Base-by-base conservation (phyloP, 1,140 invertebrate species). In the Druon quercuslanigerum region DNA sequence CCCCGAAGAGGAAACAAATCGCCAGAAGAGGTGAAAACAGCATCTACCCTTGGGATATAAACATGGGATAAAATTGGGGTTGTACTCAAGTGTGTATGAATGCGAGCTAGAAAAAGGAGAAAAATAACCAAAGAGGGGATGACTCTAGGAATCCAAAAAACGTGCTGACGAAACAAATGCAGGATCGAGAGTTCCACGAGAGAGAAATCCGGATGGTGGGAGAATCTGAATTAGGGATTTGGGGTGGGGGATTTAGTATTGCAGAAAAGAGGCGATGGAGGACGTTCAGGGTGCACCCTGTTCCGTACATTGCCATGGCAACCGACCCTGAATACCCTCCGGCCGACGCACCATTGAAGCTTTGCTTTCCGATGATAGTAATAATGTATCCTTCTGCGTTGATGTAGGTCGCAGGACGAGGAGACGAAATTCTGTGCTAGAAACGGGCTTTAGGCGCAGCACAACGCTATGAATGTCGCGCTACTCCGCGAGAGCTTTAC, bases 351-450 rank as follows among this genome's bases (percentile, higher is more conserved):
- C 76, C 74, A 81, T 83, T 50, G 78, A 75, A 50, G 78, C 79
- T 81, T 78, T 78, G 79, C 79, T 79, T 79, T 77, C 76, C 82
- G 74, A 83, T 83, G 79, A 81, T 80, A 78, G 82, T 72, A 81
- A 83, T 81, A 81, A 81, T 79, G 78, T 79, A 81, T 83, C 79
- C 76, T 77, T 73, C 72, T 76, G 73, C 14, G 76, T 80, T 79
- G 82, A 83, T 83, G 79, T 81, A 83, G 82, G 82, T 83, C 82
- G 79, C 78, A 81, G 79, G 78, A 81, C 71, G 73, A 72, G 60
- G 51, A 73, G 79, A 76, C 79, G 71, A 51, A 20, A 72, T 72
- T 72, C 73, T 77, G 76, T 74, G 75, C 75, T 79, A 74, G 71
- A 82, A 82, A 82, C 74, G 51, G 66, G 75, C 54, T 79, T 71